Evolutionary conservation across 1,140 invertebrate genomes (phyloP).

Genomic region (Pseudomyrmex sp.): DNA sequence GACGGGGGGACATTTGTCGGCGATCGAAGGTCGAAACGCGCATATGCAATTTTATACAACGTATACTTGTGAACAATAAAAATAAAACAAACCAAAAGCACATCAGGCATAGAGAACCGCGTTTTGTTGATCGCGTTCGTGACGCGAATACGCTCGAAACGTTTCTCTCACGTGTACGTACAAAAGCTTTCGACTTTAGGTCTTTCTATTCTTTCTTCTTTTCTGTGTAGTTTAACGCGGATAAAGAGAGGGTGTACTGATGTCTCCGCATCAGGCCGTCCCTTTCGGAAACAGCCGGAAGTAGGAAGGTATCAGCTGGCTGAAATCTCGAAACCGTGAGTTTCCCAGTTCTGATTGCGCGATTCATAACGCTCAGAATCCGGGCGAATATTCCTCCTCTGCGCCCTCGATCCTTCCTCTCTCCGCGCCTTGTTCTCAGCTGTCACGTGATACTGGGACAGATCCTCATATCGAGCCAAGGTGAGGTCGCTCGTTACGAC

Average conservation of each 20-base stretch:
- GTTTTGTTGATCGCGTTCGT: background rate
- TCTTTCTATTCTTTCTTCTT: background rate
- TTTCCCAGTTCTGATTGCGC: conserved; percentile 75
- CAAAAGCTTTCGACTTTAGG: background rate
- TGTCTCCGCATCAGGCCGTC: conserved; percentile 30
- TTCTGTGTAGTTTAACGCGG: background rate
- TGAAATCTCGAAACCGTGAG: conserved; percentile 59
- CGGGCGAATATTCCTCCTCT: background rate
- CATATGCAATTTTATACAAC: conserved; percentile 10
- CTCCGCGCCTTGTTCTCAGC: conserved; percentile 15
- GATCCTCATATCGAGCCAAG: conserved; percentile 24
- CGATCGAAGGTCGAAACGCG: conserved; percentile 31
- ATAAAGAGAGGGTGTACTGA: conserved; percentile 2
- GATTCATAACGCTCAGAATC: conserved; percentile 73
- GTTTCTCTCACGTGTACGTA: background rate
- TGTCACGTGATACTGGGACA: conserved; percentile 19
- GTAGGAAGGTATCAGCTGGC: conserved; percentile 67
- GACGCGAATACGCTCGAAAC: background rate
- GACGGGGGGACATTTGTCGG: conserved; percentile 42
- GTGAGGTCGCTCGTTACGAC: conserved; percentile 55
- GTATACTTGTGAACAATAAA: conserved; percentile 27
- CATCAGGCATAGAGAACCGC: background rate
- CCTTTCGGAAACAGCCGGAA: conserved; percentile 65
- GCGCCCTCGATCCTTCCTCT: background rate
- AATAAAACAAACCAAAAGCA: conserved; percentile 20